These are phyloP conservation scores for Oxytorus armatus DNA, from an alignment of 2,888 invertebrate genomes.

Conservation along the genomic window DNA sequence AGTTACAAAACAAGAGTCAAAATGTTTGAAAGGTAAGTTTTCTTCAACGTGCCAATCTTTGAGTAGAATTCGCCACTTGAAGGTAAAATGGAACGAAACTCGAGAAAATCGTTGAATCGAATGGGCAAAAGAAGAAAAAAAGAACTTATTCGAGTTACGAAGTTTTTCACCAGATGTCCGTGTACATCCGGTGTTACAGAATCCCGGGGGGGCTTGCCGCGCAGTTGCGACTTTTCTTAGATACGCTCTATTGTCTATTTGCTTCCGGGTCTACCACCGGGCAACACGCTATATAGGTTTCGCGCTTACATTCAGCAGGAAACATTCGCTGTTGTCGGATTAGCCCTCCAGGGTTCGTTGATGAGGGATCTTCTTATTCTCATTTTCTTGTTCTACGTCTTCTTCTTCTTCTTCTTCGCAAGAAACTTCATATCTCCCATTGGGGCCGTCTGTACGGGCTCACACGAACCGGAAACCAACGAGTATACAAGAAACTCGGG, in stretches of 20 bases:
- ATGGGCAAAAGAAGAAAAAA: background rate
- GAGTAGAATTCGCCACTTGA: constrained; percentile 3
- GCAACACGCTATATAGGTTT: constrained; percentile 2
- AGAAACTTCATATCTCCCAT: constrained; percentile 35
- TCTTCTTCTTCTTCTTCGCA: background rate
- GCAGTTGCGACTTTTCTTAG: constrained; percentile 39
- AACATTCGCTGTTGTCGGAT: constrained; percentile 51
- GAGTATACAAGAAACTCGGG: constrained; percentile 23
- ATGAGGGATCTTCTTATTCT: constrained; percentile 39
- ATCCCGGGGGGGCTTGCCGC: constrained; percentile 33
- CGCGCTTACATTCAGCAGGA: constrained; percentile 41
- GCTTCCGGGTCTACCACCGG: background rate
- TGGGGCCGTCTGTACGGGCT: constrained; percentile 12
- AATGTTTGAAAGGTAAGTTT: background rate
- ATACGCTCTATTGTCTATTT: constrained; percentile 14
- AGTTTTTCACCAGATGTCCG: constrained; percentile 42
- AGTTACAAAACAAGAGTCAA: background rate
- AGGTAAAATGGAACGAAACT: background rate
- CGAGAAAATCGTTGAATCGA: constrained; percentile 28
- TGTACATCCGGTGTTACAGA: constrained; percentile 44
- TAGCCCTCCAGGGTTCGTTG: constrained; percentile 43
- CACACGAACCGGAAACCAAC: constrained; percentile 20
- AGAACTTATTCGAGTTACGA: constrained; percentile 46
- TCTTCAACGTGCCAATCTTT: constrained; percentile 8
- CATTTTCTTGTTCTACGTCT: too few relatives aligned